These are phyloP conservation scores for Lethrus apterus DNA, from an alignment of 1,140 invertebrate species.

Conservation along the genomic window DNA sequence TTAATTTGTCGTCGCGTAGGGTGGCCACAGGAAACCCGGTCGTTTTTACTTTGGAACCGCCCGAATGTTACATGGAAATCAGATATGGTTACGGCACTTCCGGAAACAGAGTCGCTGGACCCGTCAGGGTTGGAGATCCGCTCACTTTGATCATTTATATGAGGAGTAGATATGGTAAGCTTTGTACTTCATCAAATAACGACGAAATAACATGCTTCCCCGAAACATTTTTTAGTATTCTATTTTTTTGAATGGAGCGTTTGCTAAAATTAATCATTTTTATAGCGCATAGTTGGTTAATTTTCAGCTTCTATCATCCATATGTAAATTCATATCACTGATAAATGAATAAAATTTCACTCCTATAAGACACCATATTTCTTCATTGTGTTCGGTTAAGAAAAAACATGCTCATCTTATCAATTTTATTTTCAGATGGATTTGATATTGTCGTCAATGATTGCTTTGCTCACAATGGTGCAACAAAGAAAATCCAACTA, in stretches of 20 bases:
- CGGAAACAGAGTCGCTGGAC: conserved; percentile 75
- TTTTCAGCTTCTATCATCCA: too few species aligned
- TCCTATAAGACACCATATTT: too few species aligned
- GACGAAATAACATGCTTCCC: background rate
- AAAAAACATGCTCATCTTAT: too few species aligned
- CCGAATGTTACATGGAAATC: conserved; percentile 94
- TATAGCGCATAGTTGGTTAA: too few species aligned
- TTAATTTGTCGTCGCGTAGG: conserved; percentile 44
- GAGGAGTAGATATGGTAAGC: conserved; percentile 84
- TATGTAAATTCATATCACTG: too few species aligned
- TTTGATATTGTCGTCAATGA: conserved; percentile 96
- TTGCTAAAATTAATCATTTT: too few species aligned
- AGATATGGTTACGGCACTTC: conserved; percentile 78
- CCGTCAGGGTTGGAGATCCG: conserved; percentile 86
- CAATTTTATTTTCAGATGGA: conserved; percentile 74
- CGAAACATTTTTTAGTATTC: too few species aligned
- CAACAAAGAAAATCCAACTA: conserved; percentile 81
- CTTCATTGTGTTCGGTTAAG: too few species aligned
- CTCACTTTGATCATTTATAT: conserved; percentile 89
- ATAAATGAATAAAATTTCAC: too few species aligned
- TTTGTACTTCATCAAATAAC: background rate
- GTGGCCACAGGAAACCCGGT: conserved; percentile 89
- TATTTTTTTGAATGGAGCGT: too few species aligned
- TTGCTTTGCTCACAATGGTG: conserved; percentile 90
- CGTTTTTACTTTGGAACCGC: conserved; percentile 86